These are phyloP conservation scores for Dipodomys spectabilis DNA, from an alignment of 2,113 vertebrate genomes.

Conservation along the genomic window DNA sequence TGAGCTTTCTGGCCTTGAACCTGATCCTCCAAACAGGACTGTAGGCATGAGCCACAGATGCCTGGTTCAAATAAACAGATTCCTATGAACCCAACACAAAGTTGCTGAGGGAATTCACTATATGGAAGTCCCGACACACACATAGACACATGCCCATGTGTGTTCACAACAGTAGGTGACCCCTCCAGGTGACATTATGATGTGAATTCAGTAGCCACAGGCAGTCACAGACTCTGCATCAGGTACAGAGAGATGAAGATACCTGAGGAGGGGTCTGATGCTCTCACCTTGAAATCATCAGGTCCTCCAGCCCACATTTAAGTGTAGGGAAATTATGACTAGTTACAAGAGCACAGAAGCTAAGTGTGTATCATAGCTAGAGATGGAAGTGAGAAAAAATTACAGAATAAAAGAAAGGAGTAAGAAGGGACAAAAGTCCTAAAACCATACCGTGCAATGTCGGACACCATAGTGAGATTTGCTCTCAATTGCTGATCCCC, in stretches of 20 bases:
- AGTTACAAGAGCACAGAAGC: neutral
- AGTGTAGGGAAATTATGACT: neutral
- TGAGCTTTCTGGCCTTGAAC: too few relatives aligned
- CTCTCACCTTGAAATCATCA: too few relatives aligned
- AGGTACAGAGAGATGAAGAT: neutral
- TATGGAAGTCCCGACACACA: neutral
- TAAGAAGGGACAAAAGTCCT: neutral
- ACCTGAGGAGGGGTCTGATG: neutral
- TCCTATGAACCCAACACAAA: neutral
- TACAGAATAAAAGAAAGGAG: neutral
- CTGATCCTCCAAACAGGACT: too few relatives aligned
- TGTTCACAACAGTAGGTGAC: accelerated
- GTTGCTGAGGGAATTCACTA: neutral
- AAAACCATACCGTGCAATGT: neutral
- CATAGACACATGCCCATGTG: neutral
- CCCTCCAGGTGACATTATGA: neutral
- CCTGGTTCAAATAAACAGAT: neutral
- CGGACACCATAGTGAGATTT: neutral
- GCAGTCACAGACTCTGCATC: constrained; percentile 5
- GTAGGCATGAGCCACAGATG: too few relatives aligned
- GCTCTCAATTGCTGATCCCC: constrained; percentile 3
- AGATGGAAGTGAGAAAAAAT: neutral
- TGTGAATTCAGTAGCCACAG: constrained; percentile 27
- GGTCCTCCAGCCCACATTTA: too few relatives aligned
- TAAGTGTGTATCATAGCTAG: neutral